Percentiles rank a stretch among this genome's conserved stretches.
Conservation (phyloP, 2,113 vertebrate species). For the Silurus asotus region DNA sequence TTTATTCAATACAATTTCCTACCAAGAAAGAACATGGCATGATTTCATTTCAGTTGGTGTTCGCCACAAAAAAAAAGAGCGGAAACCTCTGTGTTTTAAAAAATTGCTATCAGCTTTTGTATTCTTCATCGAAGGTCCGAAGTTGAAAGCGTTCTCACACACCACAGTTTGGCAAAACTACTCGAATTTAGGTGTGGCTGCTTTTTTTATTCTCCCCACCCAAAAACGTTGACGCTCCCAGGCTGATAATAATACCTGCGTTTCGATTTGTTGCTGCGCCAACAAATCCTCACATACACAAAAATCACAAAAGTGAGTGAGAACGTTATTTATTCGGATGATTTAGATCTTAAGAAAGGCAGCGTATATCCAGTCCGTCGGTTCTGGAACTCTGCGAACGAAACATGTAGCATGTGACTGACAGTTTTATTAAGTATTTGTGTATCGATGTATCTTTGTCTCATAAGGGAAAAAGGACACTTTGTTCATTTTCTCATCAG, state of each 20-base stretch:
- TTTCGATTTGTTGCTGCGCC: not conserved
- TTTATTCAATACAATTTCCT: not conserved
- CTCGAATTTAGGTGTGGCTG: not conserved
- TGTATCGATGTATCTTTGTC: no score
- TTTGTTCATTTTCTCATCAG: no score
- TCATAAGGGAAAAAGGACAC: no score
- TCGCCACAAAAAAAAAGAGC: not conserved
- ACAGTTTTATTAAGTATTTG: no score
- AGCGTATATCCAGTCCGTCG: no score
- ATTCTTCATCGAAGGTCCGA: not conserved
- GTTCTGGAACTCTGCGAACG: not conserved
- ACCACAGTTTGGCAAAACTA: not conserved
- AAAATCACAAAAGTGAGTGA: no score
- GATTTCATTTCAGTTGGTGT: constrained; percentile 24
- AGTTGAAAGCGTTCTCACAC: not conserved
- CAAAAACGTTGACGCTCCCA: constrained; percentile 47
- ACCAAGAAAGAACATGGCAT: not conserved
- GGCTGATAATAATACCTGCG: constrained; percentile 64
- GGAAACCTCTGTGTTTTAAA: not conserved
- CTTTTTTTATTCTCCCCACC: not conserved
- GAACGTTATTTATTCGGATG: no score
- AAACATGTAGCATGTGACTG: not conserved
- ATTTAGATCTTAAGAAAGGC: no score
- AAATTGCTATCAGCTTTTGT: not conserved
- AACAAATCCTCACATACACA: no score